These are phyloP conservation scores for Siniperca knerii DNA, from an alignment of 2,113 vertebrate genomes.

Conservation along the genomic window DNA sequence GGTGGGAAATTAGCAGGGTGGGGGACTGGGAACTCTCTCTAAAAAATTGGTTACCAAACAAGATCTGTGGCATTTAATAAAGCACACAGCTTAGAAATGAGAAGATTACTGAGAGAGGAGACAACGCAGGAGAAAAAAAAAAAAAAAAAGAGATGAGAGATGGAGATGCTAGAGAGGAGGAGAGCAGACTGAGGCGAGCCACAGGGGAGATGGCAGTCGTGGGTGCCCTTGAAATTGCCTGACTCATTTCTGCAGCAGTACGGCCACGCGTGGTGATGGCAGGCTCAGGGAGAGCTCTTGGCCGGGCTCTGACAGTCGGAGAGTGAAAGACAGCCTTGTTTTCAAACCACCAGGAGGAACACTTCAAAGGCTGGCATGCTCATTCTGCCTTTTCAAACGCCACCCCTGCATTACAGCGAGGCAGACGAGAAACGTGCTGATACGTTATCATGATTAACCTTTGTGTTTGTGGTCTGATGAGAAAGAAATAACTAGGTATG, in stretches of 20 bases:
- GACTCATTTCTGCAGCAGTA: slow-evolving; percentile 83
- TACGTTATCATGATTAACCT: slow-evolving; percentile 31
- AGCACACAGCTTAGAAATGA: slow-evolving; percentile 38
- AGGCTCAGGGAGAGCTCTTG: slow-evolving; percentile 45
- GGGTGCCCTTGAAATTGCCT: slow-evolving; percentile 84
- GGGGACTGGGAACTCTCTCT: slow-evolving; percentile 26
- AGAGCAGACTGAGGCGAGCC: slow-evolving; percentile 63
- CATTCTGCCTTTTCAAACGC: slow-evolving; percentile 41
- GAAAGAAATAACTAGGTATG: not conserved
- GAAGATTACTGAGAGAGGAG: slow-evolving; percentile 10
- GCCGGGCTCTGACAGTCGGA: slow-evolving; percentile 49
- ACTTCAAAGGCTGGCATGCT: slow-evolving; percentile 51
- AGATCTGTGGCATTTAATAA: slow-evolving; percentile 52
- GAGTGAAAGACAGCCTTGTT: slow-evolving; percentile 64
- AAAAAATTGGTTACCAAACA: slow-evolving; percentile 30
- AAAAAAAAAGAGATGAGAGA: not conserved
- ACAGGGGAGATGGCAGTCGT: slow-evolving; percentile 73
- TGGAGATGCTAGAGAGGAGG: slow-evolving; percentile 49
- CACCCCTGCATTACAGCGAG: slow-evolving; percentile 2
- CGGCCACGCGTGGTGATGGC: slow-evolving; percentile 71
- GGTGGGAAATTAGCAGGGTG: slow-evolving; percentile 11
- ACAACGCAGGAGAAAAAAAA: not conserved
- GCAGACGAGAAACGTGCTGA: slow-evolving; percentile 37
- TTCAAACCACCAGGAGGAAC: slow-evolving; percentile 59
- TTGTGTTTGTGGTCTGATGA: slow-evolving; percentile 13